Evolutionary conservation across 2,888 invertebrate species (phyloP).

Genomic region (Prenolepis imparis): DNA sequence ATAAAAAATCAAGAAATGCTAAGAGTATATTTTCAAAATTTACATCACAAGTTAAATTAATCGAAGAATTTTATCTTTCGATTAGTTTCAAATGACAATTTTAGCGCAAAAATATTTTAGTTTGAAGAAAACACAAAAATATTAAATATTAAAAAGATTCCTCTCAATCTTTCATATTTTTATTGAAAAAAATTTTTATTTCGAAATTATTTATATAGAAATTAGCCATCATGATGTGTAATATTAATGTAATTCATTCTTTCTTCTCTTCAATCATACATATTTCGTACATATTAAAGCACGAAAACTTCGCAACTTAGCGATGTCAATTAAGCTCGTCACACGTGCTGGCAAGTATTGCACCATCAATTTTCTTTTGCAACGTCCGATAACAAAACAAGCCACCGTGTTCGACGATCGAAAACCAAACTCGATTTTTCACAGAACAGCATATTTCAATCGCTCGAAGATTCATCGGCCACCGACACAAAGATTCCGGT

Average conservation of each 20-base stretch:
- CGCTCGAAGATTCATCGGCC: conserved; percentile 40
- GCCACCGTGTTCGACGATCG: conserved; percentile 56
- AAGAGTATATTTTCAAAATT: background rate
- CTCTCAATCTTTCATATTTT: background rate
- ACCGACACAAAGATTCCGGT: conserved; percentile 51
- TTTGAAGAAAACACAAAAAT: background rate
- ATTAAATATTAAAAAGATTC: background rate
- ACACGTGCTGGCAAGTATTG: conserved; percentile 26
- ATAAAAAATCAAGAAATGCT: background rate
- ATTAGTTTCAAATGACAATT: background rate
- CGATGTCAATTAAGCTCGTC: conserved; percentile 16
- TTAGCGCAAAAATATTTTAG: background rate
- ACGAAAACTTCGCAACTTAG: conserved; percentile 4
- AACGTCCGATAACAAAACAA: conserved; percentile 32
- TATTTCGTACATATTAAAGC: background rate
- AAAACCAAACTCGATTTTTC: conserved; percentile 60
- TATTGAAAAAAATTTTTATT: background rate
- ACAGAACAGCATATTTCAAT: conserved; percentile 59
- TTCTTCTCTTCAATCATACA: background rate
- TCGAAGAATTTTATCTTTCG: background rate
- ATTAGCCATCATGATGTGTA: background rate
- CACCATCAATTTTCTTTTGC: conserved; percentile 31
- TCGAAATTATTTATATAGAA: background rate
- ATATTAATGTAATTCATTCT: background rate
- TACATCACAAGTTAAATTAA: background rate